A percentile compares a stretch with the other conserved stretches of the same genome.
phyloP scores from a whole-genome alignment of 2,888 invertebrate genomes.

The Chalcosyrphus nemorum region DNA sequence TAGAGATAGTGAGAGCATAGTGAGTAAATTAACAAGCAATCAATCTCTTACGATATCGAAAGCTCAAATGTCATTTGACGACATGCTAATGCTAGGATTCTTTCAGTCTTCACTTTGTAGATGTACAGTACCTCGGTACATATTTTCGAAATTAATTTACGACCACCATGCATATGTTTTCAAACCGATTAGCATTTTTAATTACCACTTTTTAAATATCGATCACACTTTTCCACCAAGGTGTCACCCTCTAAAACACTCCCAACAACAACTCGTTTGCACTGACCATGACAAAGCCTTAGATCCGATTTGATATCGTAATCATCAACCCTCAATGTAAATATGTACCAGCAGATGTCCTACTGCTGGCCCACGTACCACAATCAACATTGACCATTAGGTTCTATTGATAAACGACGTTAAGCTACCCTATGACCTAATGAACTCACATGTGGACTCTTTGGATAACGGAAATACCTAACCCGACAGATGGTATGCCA shows the following conservation, averaged over 20 bases:
- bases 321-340: constrained; percentile 28
- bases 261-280: background rate
- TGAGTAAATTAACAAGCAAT: too few species aligned
- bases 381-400: constrained; percentile 29
- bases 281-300: constrained; percentile 44
- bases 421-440: constrained; percentile 38
- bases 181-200: background rate
- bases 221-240: constrained; percentile 24
- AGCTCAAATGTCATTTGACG: too few species aligned
- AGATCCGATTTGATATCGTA: constrained; percentile 46
- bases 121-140: too few species aligned
- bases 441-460: constrained; percentile 13
- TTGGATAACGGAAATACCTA: constrained; percentile 2
- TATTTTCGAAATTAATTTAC: too few species aligned
- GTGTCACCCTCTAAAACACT: constrained; percentile 32
- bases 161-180: background rate
- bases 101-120: too few species aligned
- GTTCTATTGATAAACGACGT: background rate
- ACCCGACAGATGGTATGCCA: constrained; percentile 44
- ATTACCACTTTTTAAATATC: constrained; percentile 11
- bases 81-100: too few species aligned
- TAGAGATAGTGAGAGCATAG: too few species aligned
- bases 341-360: constrained; percentile 54
- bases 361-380: constrained; percentile 34
- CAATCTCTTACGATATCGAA: too few species aligned